Base-by-base conservation (phyloP, 2,888 invertebrate species). In the Cataglyphis livida region DNA sequence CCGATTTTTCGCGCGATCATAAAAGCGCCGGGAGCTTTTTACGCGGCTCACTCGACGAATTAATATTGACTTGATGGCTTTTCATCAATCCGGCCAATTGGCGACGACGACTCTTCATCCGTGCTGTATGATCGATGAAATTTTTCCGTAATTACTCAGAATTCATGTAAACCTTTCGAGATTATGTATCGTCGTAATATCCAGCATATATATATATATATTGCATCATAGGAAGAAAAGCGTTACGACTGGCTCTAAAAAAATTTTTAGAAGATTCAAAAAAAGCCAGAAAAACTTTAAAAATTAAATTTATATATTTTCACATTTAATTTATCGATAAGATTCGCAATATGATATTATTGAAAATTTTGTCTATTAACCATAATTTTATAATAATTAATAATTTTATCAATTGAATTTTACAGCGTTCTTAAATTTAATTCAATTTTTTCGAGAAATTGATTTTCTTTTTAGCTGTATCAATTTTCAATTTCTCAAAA, bases 1-100 rank as follows among this genome's bases (percentile, higher is more conserved):
- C 76, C 41, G 59, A 44, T 71, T 79, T 79, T 48, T 32, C 44
- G 35, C 35, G 73, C 44, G 35, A 35, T 51, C 25, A 71, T 71
- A 44, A 79, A 78, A 79, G 73, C 59, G 32, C 73, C 59, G 25
- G 59, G 25, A 59, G 78, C 78, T 71, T 79, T 79, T 79, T 79
- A 25, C 78, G 25, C 35, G 44, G 59, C 32, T 79, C 78, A 59
- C 12, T 44, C 78, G 25, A 44, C 32, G 73, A 79, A 79, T 79
- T 79, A 79, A 79, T 79, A 79, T 61, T 59, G 73, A 78, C 57
- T 32, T 44, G 71, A 78, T 79, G 59, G 59, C 44, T 79, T 79
- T 79, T 71, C 73, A 71, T 71, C 59, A 79, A 54, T 76, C 54
- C 68, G 68, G 1, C 57, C 68, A 76, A 79, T 79, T 71, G 78